Evolutionary conservation across 2,797 vertebrate genomes (phyloP), one percentile per base, ranked within the genome.

Genomic region (Allobates femoralis): DNA sequence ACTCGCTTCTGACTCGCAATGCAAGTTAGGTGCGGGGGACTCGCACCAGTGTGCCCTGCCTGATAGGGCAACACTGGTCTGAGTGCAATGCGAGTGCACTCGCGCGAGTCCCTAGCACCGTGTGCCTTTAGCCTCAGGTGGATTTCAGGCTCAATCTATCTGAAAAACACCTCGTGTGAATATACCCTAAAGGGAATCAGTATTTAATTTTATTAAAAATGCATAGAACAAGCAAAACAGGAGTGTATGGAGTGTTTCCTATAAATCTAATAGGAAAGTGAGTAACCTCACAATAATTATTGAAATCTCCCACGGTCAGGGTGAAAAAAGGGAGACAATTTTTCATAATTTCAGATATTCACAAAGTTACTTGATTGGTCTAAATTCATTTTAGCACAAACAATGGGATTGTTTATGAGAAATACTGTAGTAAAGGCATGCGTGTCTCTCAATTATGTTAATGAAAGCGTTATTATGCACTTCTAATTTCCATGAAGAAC

Each of bases 391-490:
- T 55, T 10, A 78, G 90, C 67, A 46, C 86, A 92, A 90, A 87
- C 89, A 91, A 91, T 93, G 92, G 92, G 87, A 83, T 93, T 83
- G 91, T 91, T 94, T 91, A 94, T 95, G 94, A 93, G n/a, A 92
- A 92, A 93, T 93, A 89, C 90, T 94, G 76, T 90, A 91, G 90
- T 89, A 81, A 92, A 91, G 93, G 92, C 84, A 91, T 91, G 89
- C 90, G 88, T 91, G 90, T 85, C 89, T 92, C 93, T 92, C 83
- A 88, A 62, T 86, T 86, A 69, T 82, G 84, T 78, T 94, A 94
- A 93, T 92, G 86, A 85, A 87, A 90, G 87, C 82, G 85, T 91
- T 93, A 91, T 92, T 90, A 91, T 90, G 89, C 91, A 89, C 89
- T 87, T 69, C 87, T 92, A 91, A 93, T 94, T 93, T 93, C 90